Base-by-base conservation (phyloP, 2,888 invertebrate species). In the Prosopocoilus inquinatus region DNA sequence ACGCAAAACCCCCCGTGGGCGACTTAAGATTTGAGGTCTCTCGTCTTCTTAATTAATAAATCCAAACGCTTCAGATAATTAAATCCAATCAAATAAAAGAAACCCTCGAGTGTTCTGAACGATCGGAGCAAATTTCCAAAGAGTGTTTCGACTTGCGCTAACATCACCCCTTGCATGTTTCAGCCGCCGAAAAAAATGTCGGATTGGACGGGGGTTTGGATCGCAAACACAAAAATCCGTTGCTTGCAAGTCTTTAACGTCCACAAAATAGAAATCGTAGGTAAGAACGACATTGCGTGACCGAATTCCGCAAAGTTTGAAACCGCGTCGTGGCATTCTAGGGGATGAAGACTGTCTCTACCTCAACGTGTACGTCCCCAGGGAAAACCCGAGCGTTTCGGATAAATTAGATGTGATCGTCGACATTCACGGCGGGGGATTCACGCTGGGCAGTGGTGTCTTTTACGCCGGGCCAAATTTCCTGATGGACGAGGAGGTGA, bases 261-360 rank as follows among this genome's bases (percentile, higher is more conserved):
- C 36, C 5, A 1, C 20, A 28, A 28, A 28, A 28, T 28, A 28
- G 20, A 28, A 28, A 28, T 28, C 20, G 4, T 28, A 28, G 20
- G 20, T 28, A 28, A 5, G 3, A 1, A 15, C 45, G 1, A 15
- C 45, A 1, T 32, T 9, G 7, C 13, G 7, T 8, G 13, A 3
- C 38, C 38, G 8, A 47, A 54, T 52, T 15, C 43, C 54, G 20
- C 54, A 55, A 5, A 7, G 5, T 12, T 38, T 13, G 7, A 13
- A 38, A 38, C 38, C 38, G 7, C 38, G 38, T 3, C 38, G 38
- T 3, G 11, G 11, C 5, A 3, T 47, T 33, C 12, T 45, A 70
- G 86, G 86, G 13, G 77, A 76, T 57, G 86, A 87, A 70, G 84
- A 86, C 72, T 87, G 86, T 59, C 72, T 87, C 0, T 84, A 78